Base-by-base conservation (phyloP, 2,888 invertebrate species). In the Dasypogon diadema region DNA sequence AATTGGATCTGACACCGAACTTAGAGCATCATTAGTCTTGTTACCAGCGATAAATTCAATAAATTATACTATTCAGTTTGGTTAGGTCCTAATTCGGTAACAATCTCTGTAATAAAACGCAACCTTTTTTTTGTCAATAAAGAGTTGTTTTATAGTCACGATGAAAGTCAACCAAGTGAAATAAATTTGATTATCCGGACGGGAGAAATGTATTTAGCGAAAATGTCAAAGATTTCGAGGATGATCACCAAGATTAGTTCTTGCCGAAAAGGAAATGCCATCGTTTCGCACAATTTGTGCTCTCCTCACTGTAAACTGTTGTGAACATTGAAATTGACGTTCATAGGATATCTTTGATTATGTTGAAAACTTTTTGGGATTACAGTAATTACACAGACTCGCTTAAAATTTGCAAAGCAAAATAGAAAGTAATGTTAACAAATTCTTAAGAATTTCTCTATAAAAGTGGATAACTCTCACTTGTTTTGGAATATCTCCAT, bases 21-120 rank as follows among this genome's bases (percentile, higher is more conserved):
- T 77, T 77, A 70, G 76, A 77, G 68, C 58, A 74, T 76, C 68
- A 76, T 76, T 76, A 76, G 76, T 76, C 76, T 76, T 76, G 74
- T 76, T 76, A 76, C 76, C 51, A 58, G 58, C 42, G 68, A 74
- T 76, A 76, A 76, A 76, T 76, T 76, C 74, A 74, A 74, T 76
- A 73, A 76, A 65, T 42, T 63, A 56, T 46, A 30, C 74, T 63
- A 74, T 76, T 76, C 74, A 76, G n/a, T n/a, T 37, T 4, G 26
- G 42, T 42, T 42, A 63, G 21, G 42, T 63, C 42, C 22, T 65
- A 65, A 58, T 58, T 58, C 34, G 18, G 30, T 34, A 34, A 34
- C 58, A 42, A 42, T 1, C 12, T 42, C 34, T 58, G 34, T 58
- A 58, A 58, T 58, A 58, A 30, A 30, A 58, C 58, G 34, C 58